phyloP scores from a whole-genome alignment of 2,888 invertebrate genomes.

The Eristalinus aeneus region DNA sequence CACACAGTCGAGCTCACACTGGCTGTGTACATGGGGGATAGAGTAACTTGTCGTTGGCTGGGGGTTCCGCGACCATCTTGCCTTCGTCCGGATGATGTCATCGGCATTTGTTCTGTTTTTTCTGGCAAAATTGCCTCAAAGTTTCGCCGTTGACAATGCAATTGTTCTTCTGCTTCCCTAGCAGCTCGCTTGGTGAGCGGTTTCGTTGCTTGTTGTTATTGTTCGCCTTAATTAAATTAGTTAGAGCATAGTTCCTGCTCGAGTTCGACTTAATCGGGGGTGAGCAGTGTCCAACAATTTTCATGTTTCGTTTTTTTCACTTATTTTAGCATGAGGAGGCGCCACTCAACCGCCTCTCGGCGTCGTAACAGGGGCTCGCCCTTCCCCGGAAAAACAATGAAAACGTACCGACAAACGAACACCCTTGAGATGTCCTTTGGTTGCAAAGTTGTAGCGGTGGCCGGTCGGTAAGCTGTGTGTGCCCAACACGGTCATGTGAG shows the following conservation, averaged over 20 bases:
- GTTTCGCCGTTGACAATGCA: conserved; percentile 20
- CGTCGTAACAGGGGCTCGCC: conserved; percentile 7
- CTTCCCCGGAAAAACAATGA: conserved; percentile 11
- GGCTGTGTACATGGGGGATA: background rate
- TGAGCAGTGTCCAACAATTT: conserved; percentile 3
- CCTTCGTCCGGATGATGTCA: conserved; percentile 38
- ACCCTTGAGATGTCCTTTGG: conserved; percentile 70
- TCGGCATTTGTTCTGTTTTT: conserved; percentile 22
- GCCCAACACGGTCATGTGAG: background rate
- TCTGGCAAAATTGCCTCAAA: conserved; percentile 20
- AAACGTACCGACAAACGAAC: conserved; percentile 25
- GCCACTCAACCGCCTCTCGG: background rate
- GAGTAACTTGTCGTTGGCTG: background rate
- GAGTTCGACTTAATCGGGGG: background rate
- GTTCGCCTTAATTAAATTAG: conserved; percentile 56
- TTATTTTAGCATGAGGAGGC: conserved; percentile 26
- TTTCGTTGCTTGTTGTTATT: background rate
- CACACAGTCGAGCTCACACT: background rate
- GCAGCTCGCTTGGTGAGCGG: background rate
- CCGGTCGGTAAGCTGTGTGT: background rate
- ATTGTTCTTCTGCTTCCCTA: conserved; percentile 43
- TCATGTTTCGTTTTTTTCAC: conserved; percentile 28
- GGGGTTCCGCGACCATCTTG: background rate
- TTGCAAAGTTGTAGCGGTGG: conserved; percentile 14
- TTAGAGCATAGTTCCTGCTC: conserved; percentile 20